phyloP scores from a whole-genome alignment of 2,888 invertebrate genomes.

The Holacanthella duospinosa region DNA sequence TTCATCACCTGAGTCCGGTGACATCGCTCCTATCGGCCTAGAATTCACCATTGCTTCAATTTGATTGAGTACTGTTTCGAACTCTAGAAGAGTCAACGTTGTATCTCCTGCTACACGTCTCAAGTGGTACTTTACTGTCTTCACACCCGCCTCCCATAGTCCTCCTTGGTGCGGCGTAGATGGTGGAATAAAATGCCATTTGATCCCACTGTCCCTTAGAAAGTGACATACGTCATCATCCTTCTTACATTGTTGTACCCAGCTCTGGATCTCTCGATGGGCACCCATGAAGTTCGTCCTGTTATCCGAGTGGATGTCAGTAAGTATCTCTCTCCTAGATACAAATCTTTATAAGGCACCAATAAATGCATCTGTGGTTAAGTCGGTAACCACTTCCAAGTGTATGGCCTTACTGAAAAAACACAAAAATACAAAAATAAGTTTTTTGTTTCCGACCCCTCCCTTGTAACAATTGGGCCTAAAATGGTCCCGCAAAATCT shows the following conservation, averaged over 20 bases:
- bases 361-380: constrained; percentile 12
- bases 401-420: constrained; percentile 39
- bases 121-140: constrained; percentile 18
- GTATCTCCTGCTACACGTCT: constrained; percentile 13
- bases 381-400: constrained; percentile 10
- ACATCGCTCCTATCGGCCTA: constrained; percentile 33
- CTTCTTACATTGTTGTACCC: background rate
- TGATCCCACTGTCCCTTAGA: constrained; percentile 7
- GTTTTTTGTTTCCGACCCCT: constrained; percentile 23
- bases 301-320: constrained; percentile 18
- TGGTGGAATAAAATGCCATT: constrained; percentile 25
- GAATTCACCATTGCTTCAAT: background rate
- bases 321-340: constrained; percentile 10
- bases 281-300: constrained; percentile 25
- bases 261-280: background rate
- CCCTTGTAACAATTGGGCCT: constrained; percentile 15
- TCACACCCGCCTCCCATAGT: too few relatives aligned
- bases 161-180: constrained; percentile 23
- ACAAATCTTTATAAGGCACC: constrained; percentile 8
- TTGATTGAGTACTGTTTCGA: too few relatives aligned
- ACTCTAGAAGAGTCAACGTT: background rate
- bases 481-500: constrained; percentile 26
- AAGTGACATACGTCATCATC: constrained; percentile 2
- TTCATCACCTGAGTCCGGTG: constrained; percentile 26
- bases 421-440: constrained; percentile 38